Evolutionary conservation across 2,888 invertebrate genomes (phyloP).

Genomic region (Cantharis flavilabris): DNA sequence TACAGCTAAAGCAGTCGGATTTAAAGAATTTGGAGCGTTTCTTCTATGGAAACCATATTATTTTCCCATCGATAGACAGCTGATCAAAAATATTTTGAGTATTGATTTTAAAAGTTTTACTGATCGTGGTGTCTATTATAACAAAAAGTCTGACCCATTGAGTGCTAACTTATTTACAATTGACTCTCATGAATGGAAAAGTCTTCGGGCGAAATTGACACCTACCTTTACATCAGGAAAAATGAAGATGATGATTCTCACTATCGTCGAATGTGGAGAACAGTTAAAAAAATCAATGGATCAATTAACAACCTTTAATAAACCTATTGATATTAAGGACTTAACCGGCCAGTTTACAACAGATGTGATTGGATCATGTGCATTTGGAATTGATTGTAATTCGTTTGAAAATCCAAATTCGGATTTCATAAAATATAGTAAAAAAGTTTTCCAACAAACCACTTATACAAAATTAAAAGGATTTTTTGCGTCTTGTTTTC

Average conservation of each 20-base stretch:
- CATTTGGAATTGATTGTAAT: constrained; percentile 63
- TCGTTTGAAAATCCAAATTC: constrained; percentile 59
- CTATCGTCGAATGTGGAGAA: constrained; percentile 55
- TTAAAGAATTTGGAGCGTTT: constrained; percentile 40
- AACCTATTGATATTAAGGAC: constrained; percentile 46
- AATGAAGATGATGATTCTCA: constrained; percentile 64
- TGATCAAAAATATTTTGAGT: constrained; percentile 32
- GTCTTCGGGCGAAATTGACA: constrained; percentile 62
- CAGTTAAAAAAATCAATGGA: background rate
- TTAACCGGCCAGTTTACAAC: constrained; percentile 60
- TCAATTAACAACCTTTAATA: background rate
- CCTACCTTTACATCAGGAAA: constrained; percentile 69
- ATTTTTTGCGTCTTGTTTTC: constrained; percentile 25
- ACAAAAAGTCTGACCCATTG: constrained; percentile 62
- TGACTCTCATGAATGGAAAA: constrained; percentile 63
- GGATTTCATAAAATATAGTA: constrained; percentile 50
- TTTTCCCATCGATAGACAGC: constrained; percentile 45
- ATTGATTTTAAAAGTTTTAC: constrained; percentile 56
- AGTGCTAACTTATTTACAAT: constrained; percentile 62
- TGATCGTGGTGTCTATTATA: constrained; percentile 62
- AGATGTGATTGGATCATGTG: constrained; percentile 62
- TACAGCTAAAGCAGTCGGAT: constrained; percentile 28
- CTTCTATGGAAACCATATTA: constrained; percentile 40
- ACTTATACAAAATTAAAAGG: constrained; percentile 9
- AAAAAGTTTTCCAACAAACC: constrained; percentile 36